Evolutionary conservation across 2,113 vertebrate genomes (phyloP), one percentile per base, ranked within the genome.

Genomic region (Stercorarius parasiticus): DNA sequence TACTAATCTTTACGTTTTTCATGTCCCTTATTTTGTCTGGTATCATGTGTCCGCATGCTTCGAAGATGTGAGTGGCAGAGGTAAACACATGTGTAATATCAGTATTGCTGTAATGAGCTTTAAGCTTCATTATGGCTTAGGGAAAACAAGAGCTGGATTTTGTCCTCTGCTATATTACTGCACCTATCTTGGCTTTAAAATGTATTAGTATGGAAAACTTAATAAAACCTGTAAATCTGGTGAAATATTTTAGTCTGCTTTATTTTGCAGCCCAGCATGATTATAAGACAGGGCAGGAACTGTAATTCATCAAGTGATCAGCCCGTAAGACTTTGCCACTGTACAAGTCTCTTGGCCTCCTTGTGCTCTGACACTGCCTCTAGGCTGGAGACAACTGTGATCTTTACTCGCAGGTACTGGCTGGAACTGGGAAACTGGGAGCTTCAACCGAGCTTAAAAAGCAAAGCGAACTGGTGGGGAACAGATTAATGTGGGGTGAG

Each of bases 31-130:
- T n/a, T 1, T 26, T 5, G 0, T 20, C 61, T 52, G 59, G 7
- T 50, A 29, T 40, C 27, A 13, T 29, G 2, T 5, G 10, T n/a
- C 71, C 50, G 30, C 3, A 0, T 19, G 4, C 45, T 49, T 62
- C 20, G 6, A 17, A 64, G 64, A 2, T 15, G 43, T 19, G 34
- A 10, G 7, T 15, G 36, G 67, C 40, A 9, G 65, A 22, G 42
- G 36, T 18, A 2, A 52, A n/a, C 2, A 1, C 13, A 0, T 0
- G 9, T 29, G 47, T 17, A 15, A 1, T 3, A 0, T 16, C 18
- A 4, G 4, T 21, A 6, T 26, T 47, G 27, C 25, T 52, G 38
- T 17, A 50, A 67, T 16, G 50, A 77, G 45, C 47, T 10, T 29
- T 25, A 16, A 45, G 21, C 55, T 66, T 83, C 47, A 0, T 73